Evolutionary conservation across 2,888 invertebrate genomes (phyloP).

Genomic region (Deroplatys truncata): DNA sequence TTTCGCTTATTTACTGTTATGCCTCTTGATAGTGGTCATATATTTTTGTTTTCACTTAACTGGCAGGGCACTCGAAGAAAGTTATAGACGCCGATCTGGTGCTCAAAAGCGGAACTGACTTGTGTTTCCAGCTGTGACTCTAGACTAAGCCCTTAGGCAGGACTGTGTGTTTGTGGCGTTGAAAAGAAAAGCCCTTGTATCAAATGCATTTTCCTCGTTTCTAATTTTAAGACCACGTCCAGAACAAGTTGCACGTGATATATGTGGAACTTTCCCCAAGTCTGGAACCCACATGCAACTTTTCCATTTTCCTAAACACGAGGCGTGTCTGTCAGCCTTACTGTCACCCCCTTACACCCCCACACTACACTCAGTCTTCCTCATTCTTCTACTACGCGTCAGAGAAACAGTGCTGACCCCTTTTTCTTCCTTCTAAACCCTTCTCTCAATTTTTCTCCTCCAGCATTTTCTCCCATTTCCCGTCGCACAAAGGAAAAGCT

Average conservation of each 20-base stretch:
- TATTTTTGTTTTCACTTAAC: too few relatives aligned
- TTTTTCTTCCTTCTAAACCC: neutral
- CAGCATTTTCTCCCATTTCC: neutral
- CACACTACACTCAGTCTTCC: neutral
- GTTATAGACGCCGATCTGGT: neutral
- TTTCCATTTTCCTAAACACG: constrained; percentile 23
- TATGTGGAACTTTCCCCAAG: neutral
- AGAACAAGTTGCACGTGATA: neutral
- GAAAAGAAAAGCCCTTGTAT: neutral
- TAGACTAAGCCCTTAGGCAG: neutral
- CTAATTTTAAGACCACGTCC: neutral
- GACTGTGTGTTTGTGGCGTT: neutral
- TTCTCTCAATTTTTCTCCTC: neutral
- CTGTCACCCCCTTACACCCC: neutral
- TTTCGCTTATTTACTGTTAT: too few relatives aligned
- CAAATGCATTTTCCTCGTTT: neutral
- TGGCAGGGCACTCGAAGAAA: too few relatives aligned
- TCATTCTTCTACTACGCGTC: neutral
- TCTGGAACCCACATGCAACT: neutral
- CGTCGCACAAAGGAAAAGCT: neutral
- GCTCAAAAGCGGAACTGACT: neutral
- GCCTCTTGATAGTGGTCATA: too few relatives aligned
- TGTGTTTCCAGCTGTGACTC: neutral
- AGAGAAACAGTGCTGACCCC: neutral
- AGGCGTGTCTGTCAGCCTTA: neutral